Percentiles rank a stretch among this genome's conserved stretches.
Evolutionary conservation across 2,888 invertebrate species (phyloP).

Genomic region (Antheraea yamamai): DNA sequence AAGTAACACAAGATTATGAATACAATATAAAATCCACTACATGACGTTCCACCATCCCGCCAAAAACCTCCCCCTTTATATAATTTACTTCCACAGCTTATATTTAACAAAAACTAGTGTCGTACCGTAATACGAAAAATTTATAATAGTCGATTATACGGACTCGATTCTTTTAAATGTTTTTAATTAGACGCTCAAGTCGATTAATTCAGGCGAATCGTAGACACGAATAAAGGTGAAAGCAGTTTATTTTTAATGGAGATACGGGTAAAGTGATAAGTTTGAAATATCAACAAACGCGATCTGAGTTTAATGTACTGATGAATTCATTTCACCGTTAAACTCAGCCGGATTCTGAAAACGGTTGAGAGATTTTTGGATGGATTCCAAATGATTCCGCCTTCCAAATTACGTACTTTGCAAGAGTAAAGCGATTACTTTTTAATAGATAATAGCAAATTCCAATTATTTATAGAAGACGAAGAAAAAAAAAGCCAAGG

Average conservation of each 20-base stretch:
- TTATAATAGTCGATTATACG: background rate
- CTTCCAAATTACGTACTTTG: background rate
- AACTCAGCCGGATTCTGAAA: background rate
- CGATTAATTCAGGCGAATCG: background rate
- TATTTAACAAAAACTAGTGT: no score
- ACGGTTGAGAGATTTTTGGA: background rate
- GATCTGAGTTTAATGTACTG: conserved; percentile 4
- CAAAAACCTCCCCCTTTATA: no score
- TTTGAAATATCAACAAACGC: background rate
- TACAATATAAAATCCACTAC: no score
- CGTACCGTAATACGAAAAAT: background rate
- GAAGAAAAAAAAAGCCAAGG: no score
- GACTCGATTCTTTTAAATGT: background rate
- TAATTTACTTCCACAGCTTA: no score
- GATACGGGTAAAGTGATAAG: background rate
- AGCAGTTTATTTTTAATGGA: background rate
- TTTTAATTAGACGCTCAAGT: background rate
- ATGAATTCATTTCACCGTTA: background rate
- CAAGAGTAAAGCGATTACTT: no score
- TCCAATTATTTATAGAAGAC: no score
- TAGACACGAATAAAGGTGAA: background rate
- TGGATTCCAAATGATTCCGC: background rate
- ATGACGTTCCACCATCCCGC: no score
- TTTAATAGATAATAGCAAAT: no score
- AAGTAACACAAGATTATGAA: no score